Evolutionary conservation across 2,888 invertebrate species (phyloP).

Genomic region (Ennomos fuscantarius): DNA sequence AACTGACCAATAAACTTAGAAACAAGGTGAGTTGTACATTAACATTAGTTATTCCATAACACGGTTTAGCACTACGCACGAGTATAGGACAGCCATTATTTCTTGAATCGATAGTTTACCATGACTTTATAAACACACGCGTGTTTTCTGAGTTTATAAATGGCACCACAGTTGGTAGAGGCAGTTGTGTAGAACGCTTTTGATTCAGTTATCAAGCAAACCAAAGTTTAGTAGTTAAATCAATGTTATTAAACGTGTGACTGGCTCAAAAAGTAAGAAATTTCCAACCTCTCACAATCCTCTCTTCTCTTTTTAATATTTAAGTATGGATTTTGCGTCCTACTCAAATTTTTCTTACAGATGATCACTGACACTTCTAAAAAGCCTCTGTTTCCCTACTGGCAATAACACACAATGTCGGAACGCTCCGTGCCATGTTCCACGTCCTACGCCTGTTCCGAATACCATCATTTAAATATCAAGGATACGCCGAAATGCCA

Average conservation of each 20-base stretch:
- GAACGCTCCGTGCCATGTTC: conserved; percentile 52
- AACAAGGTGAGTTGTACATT: conserved; percentile 26
- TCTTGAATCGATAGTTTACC: conserved; percentile 11
- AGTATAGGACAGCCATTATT: conserved; percentile 13
- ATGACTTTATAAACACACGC: conserved; percentile 6
- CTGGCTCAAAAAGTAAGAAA: no score
- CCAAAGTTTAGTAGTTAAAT: no score
- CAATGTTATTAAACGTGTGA: no score
- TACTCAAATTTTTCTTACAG: background rate
- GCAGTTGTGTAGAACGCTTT: no score
- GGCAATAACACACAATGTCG: conserved; percentile 2
- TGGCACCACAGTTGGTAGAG: background rate
- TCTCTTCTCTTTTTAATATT: no score
- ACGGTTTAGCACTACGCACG: conserved; percentile 30
- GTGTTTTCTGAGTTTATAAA: conserved; percentile 2
- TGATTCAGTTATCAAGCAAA: no score
- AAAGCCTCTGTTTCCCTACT: conserved; percentile 13
- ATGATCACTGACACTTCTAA: background rate
- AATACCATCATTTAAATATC: conserved; percentile 80
- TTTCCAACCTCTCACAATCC: background rate
- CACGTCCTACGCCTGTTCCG: conserved; percentile 74
- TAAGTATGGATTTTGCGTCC: no score
- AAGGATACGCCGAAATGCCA: conserved; percentile 82
- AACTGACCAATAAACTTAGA: background rate
- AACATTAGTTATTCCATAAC: conserved; percentile 24